Conservation (phyloP, 1,140 invertebrate genomes). For the Eumeta japonica region DNA sequence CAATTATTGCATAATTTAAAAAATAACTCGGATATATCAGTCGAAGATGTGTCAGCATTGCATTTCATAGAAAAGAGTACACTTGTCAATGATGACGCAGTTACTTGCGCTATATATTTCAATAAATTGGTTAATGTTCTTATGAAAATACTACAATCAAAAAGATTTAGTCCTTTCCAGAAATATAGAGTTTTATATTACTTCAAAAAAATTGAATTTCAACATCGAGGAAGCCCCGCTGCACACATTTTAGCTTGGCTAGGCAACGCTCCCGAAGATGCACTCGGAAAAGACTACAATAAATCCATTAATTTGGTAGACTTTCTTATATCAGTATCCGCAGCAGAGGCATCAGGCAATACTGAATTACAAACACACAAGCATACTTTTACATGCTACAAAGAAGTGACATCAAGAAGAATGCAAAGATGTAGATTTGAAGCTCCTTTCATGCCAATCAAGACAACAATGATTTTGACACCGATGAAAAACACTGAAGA, state of each 20-base stretch:
- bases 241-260: constrained; percentile 30
- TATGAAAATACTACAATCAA: constrained; percentile 6
- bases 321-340: constrained; percentile 9
- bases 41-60: constrained; percentile 11
- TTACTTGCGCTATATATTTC: constrained; percentile 43
- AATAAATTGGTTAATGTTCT: constrained; percentile 29
- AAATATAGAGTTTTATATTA: constrained; percentile 22
- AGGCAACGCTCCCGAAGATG: constrained; percentile 13
- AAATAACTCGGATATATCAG: constrained; percentile 16
- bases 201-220: constrained; percentile 34
- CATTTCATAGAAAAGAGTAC: constrained; percentile 21
- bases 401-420: constrained; percentile 9
- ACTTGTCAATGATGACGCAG: constrained; percentile 43
- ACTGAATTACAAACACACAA: constrained; percentile 19
- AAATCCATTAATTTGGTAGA: constrained; percentile 9
- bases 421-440: constrained; percentile 24
- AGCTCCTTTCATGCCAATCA: constrained; percentile 27
- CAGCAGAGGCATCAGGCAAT: constrained; percentile 9
- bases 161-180: constrained; percentile 19
- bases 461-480: too few relatives aligned
- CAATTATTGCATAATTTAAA: constrained; percentile 23
- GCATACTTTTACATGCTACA: constrained; percentile 23
- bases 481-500: too few relatives aligned
- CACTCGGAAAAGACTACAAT: constrained; percentile 2
- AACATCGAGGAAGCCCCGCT: constrained; percentile 33